Base-by-base conservation (phyloP, 1,140 invertebrate genomes). In the Ceratosolen fusciceps region DNA sequence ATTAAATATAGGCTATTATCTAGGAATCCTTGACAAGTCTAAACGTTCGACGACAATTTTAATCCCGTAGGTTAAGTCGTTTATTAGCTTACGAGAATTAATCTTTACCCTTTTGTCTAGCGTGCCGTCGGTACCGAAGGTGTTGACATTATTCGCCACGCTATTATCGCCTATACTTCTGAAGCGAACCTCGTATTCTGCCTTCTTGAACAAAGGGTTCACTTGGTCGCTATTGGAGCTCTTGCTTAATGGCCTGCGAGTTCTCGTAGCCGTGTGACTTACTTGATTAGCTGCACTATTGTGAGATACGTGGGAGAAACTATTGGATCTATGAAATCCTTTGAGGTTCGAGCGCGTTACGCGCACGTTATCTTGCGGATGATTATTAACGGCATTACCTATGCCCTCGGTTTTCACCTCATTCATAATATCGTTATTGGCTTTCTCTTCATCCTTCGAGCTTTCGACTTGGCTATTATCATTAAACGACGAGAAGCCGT, bases 51-150 rank as follows among this genome's bases (percentile, higher is more conserved):
- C 77, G 16, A 89, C 85, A 47, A 90, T 87, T 71, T 83, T 87
- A 26, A 83, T 87, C 77, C 87, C 88, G 74, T 82, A 84, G 5
- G 84, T 86, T n/a, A 90, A 85, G 65, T 89, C 88, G 31, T 85
- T 83, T 52, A 90, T 83, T 34, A 90, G 86, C 84, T 90, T 90
- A 52, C 82, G 79, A 75, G 88, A 84, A 68, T 90, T 84, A 71
- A 90, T 68, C 52, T 60, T 72, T 34, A 82, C 58, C 21, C 84
- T 82, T 54, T 77, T 78, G 7, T 72, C 47, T 10, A 79, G 49
- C 68, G 37, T 39, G 29, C 43, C 74, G 26, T 74, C 76, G 31
- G 60, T 29, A 37, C 26, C 47, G 26, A n/a, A 54, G 39, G 62
- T 58, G 12, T 73, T 54, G n/a, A 19, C 31, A 68, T 77, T 14